phyloP scores from a whole-genome alignment of 2,888 invertebrate species.

The Pocota personata region DNA sequence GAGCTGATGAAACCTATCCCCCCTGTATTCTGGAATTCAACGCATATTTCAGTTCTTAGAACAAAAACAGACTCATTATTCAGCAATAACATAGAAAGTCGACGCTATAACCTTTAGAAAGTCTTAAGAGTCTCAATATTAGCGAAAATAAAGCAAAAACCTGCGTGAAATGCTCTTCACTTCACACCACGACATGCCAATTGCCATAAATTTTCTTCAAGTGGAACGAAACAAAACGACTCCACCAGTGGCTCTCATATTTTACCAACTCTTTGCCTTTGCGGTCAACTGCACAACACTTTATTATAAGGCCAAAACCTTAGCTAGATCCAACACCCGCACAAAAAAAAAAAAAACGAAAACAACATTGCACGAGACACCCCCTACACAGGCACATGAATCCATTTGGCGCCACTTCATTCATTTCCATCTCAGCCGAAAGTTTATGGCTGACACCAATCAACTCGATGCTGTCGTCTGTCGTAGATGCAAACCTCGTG shows the following conservation, averaged over 20 bases:
- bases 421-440: conserved; percentile 71
- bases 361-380: conserved; percentile 68
- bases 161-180: conserved; percentile 33
- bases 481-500: conserved; percentile 34
- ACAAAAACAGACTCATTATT: no score
- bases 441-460: conserved; percentile 78
- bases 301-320: conserved; percentile 12
- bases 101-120: no score
- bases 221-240: conserved; percentile 9
- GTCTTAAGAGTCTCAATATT: background rate
- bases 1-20: no score
- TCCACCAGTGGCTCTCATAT: conserved; percentile 59
- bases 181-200: background rate
- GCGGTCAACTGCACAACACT: conserved; percentile 52
- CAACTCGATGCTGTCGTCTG: conserved; percentile 75
- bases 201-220: conserved; percentile 49
- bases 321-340: conserved; percentile 56
- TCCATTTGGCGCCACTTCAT: conserved; percentile 75
- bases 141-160: background rate
- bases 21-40: no score
- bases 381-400: conserved; percentile 63
- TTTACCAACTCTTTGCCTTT: conserved; percentile 57
- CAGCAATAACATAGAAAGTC: no score
- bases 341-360: conserved; percentile 74
- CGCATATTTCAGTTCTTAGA: no score